A percentile compares a stretch with the other conserved stretches of the same genome.
Evolutionary conservation across 2,113 vertebrate genomes (phyloP).

Genomic region (Pelecanoides urinatrix): DNA sequence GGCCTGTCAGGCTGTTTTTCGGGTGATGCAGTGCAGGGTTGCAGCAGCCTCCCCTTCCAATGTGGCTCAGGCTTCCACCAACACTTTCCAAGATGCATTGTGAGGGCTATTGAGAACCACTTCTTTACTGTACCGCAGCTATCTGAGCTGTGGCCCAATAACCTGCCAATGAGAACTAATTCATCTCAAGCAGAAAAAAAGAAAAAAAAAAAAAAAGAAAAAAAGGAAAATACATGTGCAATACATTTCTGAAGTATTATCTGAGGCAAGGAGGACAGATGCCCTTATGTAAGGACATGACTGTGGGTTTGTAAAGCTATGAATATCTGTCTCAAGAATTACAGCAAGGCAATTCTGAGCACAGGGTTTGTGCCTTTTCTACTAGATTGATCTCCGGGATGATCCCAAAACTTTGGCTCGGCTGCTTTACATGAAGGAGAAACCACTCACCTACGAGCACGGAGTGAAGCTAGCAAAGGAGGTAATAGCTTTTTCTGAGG

Average conservation of each 20-base stretch:
- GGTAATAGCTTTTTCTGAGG: constrained; percentile 58
- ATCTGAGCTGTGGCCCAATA: background rate
- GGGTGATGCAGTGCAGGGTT: background rate
- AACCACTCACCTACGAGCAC: constrained; percentile 86
- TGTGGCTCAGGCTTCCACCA: background rate
- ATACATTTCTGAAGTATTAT: background rate
- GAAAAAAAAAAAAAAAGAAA: fast-evolving
- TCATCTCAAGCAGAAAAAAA: background rate
- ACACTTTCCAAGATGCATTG: background rate
- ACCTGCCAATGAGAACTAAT: background rate
- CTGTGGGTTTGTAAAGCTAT: background rate
- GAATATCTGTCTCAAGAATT: background rate
- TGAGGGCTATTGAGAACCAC: background rate
- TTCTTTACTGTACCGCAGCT: background rate
- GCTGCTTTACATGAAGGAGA: constrained; percentile 90
- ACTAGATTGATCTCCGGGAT: constrained; percentile 86
- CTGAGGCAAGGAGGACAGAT: background rate
- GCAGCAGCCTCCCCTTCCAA: background rate
- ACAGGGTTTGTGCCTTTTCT: background rate
- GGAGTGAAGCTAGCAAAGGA: constrained; percentile 87
- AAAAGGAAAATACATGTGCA: background rate
- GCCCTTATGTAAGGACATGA: background rate
- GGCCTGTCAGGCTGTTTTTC: background rate
- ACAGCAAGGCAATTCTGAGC: background rate
- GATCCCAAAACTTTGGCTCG: constrained; percentile 88